phyloP scores from a whole-genome alignment of 30 jellyfish, hydroid and myxozoan species.

The Sanderia malayensis region DNA sequence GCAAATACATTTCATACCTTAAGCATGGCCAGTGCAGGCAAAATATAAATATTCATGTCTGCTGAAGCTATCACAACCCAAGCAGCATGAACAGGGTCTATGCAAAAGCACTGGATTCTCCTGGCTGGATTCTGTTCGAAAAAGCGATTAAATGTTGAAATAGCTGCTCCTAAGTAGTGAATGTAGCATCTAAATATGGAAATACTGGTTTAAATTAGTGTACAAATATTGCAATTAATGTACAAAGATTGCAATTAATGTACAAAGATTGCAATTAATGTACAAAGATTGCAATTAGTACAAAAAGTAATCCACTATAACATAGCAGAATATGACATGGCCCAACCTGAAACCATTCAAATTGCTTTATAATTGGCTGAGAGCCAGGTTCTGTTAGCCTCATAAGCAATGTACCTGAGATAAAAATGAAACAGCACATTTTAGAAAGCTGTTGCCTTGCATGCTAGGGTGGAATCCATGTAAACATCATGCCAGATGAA shows the following conservation, averaged over 20 bases:
- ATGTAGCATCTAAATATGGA: no score
- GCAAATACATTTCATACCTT: no score
- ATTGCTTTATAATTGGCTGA: slow-evolving; percentile 45
- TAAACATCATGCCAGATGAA: neutral
- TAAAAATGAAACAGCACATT: neutral
- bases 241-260: neutral
- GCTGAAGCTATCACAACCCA: slow-evolving; percentile 82
- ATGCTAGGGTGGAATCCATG: neutral
- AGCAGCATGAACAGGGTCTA: slow-evolving; percentile 82
- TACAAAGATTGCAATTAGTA: neutral
- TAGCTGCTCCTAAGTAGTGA: no score
- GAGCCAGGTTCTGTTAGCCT: slow-evolving; percentile 33
- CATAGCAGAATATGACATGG: neutral
- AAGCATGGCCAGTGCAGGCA: slow-evolving; percentile 80
- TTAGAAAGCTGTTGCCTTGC: neutral
- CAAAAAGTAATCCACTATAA: neutral
- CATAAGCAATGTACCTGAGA: slow-evolving; percentile 36
- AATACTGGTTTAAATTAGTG: no score
- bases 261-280: neutral
- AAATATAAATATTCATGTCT: slow-evolving; percentile 65
- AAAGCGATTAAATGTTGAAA: no score
- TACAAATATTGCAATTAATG: neutral
- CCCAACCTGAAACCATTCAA: slow-evolving; percentile 84
- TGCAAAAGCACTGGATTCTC: slow-evolving; percentile 49
- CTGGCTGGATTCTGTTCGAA: slow-evolving; percentile 61